Evolutionary conservation across 1,140 invertebrate species (phyloP).

Genomic region (Pararge aegeria): DNA sequence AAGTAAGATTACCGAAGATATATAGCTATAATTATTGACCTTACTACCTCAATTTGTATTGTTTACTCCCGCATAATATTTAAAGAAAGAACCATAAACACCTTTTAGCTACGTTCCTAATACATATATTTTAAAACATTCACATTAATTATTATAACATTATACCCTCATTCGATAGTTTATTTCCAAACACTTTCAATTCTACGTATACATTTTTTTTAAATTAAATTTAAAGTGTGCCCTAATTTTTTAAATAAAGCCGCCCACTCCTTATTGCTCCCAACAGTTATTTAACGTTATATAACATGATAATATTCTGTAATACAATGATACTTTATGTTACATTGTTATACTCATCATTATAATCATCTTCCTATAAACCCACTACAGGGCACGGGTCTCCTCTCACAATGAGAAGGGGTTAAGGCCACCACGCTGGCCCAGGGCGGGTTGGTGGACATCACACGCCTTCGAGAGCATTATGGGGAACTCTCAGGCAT

Average conservation of each 20-base stretch:
- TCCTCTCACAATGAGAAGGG: no score
- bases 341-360: no score
- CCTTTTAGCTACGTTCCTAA: conserved; percentile 11
- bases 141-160: conserved; percentile 7
- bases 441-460: no score
- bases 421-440: no score
- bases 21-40: no score
- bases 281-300: background rate
- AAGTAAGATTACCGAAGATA: no score
- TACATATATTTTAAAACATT: conserved; percentile 13
- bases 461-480: no score
- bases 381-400: no score
- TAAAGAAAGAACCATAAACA: conserved; percentile 21
- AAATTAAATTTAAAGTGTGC: conserved; percentile 14
- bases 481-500: no score
- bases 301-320: no score
- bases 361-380: no score
- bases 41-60: background rate
- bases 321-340: no score
- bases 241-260: conserved; percentile 19
- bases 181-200: conserved; percentile 31
- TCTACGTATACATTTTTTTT: conserved; percentile 37
- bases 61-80: background rate
- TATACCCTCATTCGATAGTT: conserved; percentile 37
- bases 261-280: background rate